Percentiles rank a stretch among this genome's conserved stretches.
phyloP scores from a whole-genome alignment of 2,888 invertebrate species.

The Xylocampa areola region DNA sequence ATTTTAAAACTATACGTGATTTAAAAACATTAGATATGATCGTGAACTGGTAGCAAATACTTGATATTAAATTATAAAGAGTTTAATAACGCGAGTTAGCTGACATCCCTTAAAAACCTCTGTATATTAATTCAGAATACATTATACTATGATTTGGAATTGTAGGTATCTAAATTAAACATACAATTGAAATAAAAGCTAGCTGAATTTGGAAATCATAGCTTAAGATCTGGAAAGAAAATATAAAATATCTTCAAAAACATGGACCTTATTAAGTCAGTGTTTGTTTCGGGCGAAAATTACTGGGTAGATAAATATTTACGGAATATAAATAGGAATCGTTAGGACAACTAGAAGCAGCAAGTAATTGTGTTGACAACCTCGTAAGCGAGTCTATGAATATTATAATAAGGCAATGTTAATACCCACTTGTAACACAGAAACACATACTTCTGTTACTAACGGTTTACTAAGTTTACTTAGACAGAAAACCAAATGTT shows the following conservation, averaged over 20 bases:
- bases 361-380: slow-evolving; percentile 18
- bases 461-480: slow-evolving; percentile 7
- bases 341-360: slow-evolving; percentile 6
- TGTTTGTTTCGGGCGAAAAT: slow-evolving; percentile 26
- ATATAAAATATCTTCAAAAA: not conserved
- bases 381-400: slow-evolving; percentile 8
- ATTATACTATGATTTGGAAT: no score
- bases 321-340: slow-evolving; percentile 16
- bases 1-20: slow-evolving; percentile 3
- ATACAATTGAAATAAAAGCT: no score
- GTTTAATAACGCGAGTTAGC: no score
- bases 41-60: no score
- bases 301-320: slow-evolving; percentile 25
- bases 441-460: slow-evolving; percentile 1
- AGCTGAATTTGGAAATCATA: no score
- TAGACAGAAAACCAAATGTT: slow-evolving; percentile 7
- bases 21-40: no score
- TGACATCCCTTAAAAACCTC: no score
- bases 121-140: no score
- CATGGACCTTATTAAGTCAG: slow-evolving; percentile 8
- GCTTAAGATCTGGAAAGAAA: not conserved
- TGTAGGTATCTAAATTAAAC: no score
- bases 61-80: no score
- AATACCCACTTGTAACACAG: not conserved
- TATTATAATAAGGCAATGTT: slow-evolving; percentile 16